Evolutionary conservation across 2,797 vertebrate genomes (phyloP), one percentile per base, ranked within the genome.

Genomic region (Megalops cyprinoides): DNA sequence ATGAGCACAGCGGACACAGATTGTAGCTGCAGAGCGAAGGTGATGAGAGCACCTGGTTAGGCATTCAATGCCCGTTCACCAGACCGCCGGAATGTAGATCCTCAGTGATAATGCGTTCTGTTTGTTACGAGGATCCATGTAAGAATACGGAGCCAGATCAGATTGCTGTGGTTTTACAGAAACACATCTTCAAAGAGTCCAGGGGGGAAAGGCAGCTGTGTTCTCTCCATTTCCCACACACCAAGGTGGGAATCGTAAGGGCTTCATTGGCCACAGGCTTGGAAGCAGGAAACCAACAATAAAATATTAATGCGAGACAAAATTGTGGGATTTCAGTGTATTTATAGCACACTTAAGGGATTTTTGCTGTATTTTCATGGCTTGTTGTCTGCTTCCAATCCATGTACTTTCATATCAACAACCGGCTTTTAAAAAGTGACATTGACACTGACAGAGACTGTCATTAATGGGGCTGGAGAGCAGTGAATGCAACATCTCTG

Each of bases 401-500:
- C n/a, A n/a, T 85, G 87, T 86, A 81, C 74, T 80, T 83, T 90
- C 87, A 92, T 85, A 87, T 90, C 86, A 88, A 90, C 88, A 91
- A 86, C 86, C 75, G 89, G 85, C 79, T 44, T 80, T 65, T 79
- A 83, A 88, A 89, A 90, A 92, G 88, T 88, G 89, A 90, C 89
- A 90, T n/a, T n/a, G n/a, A n/a, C n/a, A n/a, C n/a, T n/a, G n/a
- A n/a, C n/a, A n/a, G n/a, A n/a, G n/a, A n/a, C n/a, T n/a, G n/a
- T n/a, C n/a, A n/a, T 91, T 92, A 93, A 93, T 92, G 90, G 88
- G 88, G 85, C 83, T 86, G 53, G 88, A 90, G 89, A 88, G 85
- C 79, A 44, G 67, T 67, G 23, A 7, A 88, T 90, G 88, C 87
- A 79, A 87, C 83, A 91, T 90, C 89, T 89, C 86, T 86, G 88